phyloP scores from a whole-genome alignment of 1,140 invertebrate species.

The Zaprionus tsacasi region DNA sequence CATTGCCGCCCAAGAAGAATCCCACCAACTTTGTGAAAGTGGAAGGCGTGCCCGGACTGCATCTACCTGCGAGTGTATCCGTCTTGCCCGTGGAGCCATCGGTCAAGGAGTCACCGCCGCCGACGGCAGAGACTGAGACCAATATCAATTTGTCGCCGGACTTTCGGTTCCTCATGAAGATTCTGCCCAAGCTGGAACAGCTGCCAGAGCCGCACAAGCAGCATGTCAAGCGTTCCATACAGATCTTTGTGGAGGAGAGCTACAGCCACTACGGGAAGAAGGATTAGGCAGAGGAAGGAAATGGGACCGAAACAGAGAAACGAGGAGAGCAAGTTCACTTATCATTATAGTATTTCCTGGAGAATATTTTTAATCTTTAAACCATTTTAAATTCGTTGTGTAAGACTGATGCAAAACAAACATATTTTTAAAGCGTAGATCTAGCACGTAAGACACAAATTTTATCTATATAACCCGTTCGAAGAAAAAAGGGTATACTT shows the following conservation, averaged over 20 bases:
- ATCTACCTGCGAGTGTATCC: conserved; percentile 27
- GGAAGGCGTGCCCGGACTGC: conserved; percentile 17
- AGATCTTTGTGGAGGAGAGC: conserved; percentile 77
- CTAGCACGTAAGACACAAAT: conserved; percentile 31
- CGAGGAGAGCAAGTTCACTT: conserved; percentile 13
- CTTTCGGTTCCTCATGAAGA: conserved; percentile 81
- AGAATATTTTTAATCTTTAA: conserved; percentile 18
- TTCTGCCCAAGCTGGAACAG: conserved; percentile 75
- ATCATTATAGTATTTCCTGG: conserved; percentile 32
- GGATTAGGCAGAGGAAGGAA: conserved; percentile 29
- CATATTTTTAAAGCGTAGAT: conserved; percentile 31
- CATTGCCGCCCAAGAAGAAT: conserved; percentile 81
- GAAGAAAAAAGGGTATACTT: conserved; percentile 19
- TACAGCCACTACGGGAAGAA: conserved; percentile 71
- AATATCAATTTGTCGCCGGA: conserved; percentile 79
- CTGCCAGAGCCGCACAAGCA: conserved; percentile 78
- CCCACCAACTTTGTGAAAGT: conserved; percentile 71
- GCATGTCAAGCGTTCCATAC: conserved; percentile 77
- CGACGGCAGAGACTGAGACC: conserved; percentile 49
- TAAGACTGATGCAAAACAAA: conserved; percentile 69
- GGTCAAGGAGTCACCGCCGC: conserved; percentile 17
- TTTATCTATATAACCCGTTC: conserved; percentile 24
- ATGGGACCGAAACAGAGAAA: not conserved
- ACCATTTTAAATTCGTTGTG: conserved; percentile 49
- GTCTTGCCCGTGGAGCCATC: conserved; percentile 23